Evolutionary conservation across 1,140 invertebrate genomes (phyloP).

Genomic region (Philaenus spumarius): DNA sequence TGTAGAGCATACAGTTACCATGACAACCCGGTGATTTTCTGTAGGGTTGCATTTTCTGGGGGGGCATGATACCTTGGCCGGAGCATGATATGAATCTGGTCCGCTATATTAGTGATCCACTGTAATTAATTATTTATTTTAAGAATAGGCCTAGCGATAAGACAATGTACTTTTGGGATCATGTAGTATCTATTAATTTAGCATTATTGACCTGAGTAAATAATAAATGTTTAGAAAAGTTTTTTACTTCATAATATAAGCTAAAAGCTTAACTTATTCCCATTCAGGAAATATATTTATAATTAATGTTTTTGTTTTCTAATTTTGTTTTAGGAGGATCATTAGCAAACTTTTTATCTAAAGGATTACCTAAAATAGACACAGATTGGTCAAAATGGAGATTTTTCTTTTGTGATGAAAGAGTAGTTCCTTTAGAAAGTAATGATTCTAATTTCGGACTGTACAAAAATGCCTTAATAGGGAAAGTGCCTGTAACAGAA

Average conservation of each 20-base stretch:
- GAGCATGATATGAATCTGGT: too few species aligned
- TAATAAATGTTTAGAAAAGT: background rate
- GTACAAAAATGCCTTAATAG: slow-evolving; percentile 55
- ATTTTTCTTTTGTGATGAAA: slow-evolving; percentile 93
- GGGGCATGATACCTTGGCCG: too few species aligned
- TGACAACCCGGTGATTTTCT: too few species aligned
- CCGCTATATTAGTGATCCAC: too few species aligned
- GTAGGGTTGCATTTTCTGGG: too few species aligned
- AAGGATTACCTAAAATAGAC: slow-evolving; percentile 57
- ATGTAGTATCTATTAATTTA: too few species aligned
- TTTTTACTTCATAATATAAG: slow-evolving; percentile 12
- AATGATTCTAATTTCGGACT: slow-evolving; percentile 80
- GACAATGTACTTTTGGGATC: too few species aligned
- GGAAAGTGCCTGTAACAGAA: slow-evolving; percentile 48
- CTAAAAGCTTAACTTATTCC: slow-evolving; percentile 1
- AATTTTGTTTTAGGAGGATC: slow-evolving; percentile 70
- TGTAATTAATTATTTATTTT: too few species aligned
- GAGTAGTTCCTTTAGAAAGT: slow-evolving; percentile 75
- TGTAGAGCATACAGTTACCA: too few species aligned
- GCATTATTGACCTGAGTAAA: too few species aligned
- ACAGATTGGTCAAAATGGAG: slow-evolving; percentile 76
- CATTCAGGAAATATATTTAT: slow-evolving; percentile 4
- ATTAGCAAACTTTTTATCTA: slow-evolving; percentile 67
- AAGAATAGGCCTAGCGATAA: too few species aligned
- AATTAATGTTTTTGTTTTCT: too few species aligned